Conservation (phyloP, 1,140 invertebrate genomes). For the Bombus superbus region DNA sequence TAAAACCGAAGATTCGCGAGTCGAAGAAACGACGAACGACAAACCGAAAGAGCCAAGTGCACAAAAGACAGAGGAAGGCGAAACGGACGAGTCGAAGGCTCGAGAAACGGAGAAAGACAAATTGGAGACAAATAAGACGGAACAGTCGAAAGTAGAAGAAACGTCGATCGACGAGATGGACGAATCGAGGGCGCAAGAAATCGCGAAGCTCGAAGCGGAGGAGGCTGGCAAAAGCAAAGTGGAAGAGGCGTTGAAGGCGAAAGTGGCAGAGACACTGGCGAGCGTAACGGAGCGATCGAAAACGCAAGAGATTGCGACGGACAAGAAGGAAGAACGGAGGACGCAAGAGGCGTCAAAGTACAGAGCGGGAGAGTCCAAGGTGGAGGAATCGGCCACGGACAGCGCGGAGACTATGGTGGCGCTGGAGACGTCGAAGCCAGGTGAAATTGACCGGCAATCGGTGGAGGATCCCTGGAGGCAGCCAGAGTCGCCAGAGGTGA, state of each 20-base stretch:
- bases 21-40: background rate
- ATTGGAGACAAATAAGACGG: background rate
- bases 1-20: background rate
- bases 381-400: background rate
- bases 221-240: no score
- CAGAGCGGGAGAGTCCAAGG: background rate
- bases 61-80: background rate
- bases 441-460: background rate
- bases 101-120: background rate
- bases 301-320: no score
- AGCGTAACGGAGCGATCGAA: no score
- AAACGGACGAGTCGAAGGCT: background rate
- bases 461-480: background rate
- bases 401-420: background rate
- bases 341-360: background rate
- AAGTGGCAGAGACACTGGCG: background rate
- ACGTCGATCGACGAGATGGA: background rate
- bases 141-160: background rate
- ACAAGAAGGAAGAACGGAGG: background rate
- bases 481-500: constrained; percentile 71
- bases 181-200: background rate
- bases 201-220: background rate
- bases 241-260: background rate
- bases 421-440: background rate
- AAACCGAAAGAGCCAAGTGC: background rate